A percentile compares a stretch with the other conserved stretches of the same genome.
phyloP scores from a whole-genome alignment of 2,113 vertebrate genomes.

The Chauna torquata region DNA sequence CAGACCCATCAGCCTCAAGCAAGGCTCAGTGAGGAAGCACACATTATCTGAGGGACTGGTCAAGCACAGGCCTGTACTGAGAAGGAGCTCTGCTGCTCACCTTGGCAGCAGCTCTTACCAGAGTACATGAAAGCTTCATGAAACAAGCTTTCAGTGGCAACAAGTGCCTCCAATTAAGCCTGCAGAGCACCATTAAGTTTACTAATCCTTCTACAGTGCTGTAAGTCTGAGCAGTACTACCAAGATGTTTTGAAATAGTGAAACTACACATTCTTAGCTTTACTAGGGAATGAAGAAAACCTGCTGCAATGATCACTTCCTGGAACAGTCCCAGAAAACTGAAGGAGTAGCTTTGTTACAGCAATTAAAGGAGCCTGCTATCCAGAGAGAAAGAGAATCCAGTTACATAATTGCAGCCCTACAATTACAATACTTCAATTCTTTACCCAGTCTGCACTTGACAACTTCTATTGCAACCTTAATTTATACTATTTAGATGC shows the following conservation, averaged over 20 bases:
- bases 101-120: not conserved
- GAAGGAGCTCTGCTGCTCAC: not conserved
- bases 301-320: conserved; percentile 47
- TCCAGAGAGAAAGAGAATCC: conserved; percentile 49
- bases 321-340: conserved; percentile 65
- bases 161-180: not conserved
- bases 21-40: not conserved
- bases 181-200: not conserved
- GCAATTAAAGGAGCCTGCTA: conserved; percentile 72
- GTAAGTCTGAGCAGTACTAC: conserved; percentile 18
- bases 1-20: accelerated
- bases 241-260: conserved; percentile 32
- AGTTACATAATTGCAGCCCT: conserved; percentile 75
- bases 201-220: not conserved
- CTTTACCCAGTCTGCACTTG: conserved; percentile 55
- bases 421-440: conserved; percentile 75
- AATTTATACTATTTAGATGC: conserved; percentile 30
- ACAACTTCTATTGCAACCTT: conserved; percentile 21
- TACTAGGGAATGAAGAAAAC: conserved; percentile 35
- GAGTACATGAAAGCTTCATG: not conserved
- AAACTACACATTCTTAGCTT: conserved; percentile 55
- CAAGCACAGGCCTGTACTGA: accelerated
- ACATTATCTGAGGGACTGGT: accelerated
- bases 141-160: not conserved
- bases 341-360: conserved; percentile 74